phyloP scores from a whole-genome alignment of 37 sponge, comb jelly and placozoan genomes.

The Chondrosia reniformis region DNA sequence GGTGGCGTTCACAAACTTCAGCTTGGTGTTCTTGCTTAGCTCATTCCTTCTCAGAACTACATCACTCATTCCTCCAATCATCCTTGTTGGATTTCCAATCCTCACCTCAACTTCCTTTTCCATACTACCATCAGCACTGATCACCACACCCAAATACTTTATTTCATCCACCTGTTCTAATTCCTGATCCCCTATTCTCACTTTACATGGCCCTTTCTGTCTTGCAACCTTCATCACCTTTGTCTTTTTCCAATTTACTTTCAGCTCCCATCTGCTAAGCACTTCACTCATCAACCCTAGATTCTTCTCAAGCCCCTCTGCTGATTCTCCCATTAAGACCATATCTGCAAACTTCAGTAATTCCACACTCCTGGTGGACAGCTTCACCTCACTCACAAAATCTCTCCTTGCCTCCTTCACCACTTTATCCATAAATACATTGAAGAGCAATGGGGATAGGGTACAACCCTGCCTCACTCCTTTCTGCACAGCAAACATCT shows the following conservation, averaged over 20 bases:
- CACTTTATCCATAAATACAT: neutral
- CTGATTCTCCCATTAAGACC: neutral
- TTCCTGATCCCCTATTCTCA: neutral
- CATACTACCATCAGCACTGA: conserved; percentile 14
- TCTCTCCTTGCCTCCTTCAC: neutral
- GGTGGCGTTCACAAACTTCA: neutral
- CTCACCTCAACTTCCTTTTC: conserved; percentile 5
- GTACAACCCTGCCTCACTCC: neutral
- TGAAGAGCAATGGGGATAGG: neutral
- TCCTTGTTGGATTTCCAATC: conserved; percentile 7
- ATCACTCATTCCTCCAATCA: conserved; percentile 10
- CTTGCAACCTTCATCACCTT: conserved; percentile 4
- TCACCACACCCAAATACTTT: neutral
- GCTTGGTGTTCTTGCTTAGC: conserved; percentile 8
- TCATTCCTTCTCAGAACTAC: conserved; percentile 13
- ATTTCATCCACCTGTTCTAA: conserved; percentile 9
- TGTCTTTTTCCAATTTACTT: conserved; percentile 6
- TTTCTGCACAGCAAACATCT: neutral
- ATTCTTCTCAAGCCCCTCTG: conserved; percentile 5
- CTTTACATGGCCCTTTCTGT: neutral
- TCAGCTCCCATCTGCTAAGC: conserved; percentile 3
- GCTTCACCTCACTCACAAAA: neutral
- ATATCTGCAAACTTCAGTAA: neutral
- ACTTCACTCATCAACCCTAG: conserved; percentile 3
- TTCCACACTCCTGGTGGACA: neutral